Conservation (phyloP, 2,888 invertebrate species). For the Tillus elongatus region DNA sequence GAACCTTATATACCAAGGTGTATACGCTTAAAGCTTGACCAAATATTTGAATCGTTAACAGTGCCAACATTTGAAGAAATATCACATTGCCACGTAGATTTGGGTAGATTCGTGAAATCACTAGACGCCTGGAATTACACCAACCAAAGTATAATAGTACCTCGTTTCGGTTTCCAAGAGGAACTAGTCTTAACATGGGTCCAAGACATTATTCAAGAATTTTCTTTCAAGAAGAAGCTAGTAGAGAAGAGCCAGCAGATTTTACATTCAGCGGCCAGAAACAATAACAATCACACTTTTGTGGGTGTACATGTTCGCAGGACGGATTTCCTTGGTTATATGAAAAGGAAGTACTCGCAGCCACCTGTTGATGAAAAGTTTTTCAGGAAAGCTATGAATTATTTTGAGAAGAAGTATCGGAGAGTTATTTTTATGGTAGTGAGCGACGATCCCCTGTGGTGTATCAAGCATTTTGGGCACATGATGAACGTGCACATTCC, state of each 20-base stretch:
- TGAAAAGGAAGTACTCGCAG: slow-evolving; percentile 45
- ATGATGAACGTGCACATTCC: slow-evolving; percentile 39
- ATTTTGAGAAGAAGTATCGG: slow-evolving; percentile 40
- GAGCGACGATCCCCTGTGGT: slow-evolving; percentile 46
- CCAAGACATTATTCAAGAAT: slow-evolving; percentile 49
- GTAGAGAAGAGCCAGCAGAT: slow-evolving; percentile 42
- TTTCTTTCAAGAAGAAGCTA: slow-evolving; percentile 45
- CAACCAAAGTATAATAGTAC: slow-evolving; percentile 49
- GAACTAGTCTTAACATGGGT: slow-evolving; percentile 48
- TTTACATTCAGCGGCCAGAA: slow-evolving; percentile 34
- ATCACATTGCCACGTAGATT: slow-evolving; percentile 45
- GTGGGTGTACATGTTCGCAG: slow-evolving; percentile 50
- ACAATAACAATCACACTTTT: slow-evolving; percentile 28
- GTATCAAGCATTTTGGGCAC: slow-evolving; percentile 35
- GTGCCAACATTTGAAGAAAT: slow-evolving; percentile 49
- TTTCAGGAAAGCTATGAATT: slow-evolving; percentile 41
- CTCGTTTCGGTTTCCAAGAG: slow-evolving; percentile 46
- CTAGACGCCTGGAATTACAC: slow-evolving; percentile 48
- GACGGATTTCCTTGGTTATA: slow-evolving; percentile 49
- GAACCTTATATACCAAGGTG: slow-evolving; percentile 45
- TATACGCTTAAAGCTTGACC: slow-evolving; percentile 45
- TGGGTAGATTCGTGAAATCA: slow-evolving; percentile 43
- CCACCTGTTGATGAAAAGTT: slow-evolving; percentile 38
- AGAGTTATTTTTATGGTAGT: slow-evolving; percentile 41
- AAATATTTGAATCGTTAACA: slow-evolving; percentile 47